A percentile compares a stretch with the other conserved stretches of the same genome.
Conservation (phyloP, 2,797 vertebrate genomes). For the Coregonus suidteri region DNA sequence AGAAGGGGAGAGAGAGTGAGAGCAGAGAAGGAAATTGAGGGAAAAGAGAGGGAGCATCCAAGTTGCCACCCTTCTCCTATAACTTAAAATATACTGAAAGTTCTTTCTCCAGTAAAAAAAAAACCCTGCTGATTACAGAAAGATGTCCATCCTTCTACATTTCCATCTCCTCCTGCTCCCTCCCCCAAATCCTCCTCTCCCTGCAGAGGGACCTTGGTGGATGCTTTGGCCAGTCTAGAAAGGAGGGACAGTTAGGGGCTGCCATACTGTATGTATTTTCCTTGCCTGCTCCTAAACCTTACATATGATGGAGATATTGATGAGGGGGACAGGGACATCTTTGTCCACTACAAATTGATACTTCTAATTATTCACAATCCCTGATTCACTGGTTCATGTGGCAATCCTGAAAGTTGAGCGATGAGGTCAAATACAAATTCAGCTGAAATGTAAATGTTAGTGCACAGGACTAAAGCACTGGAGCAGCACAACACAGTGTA, state of each 20-base stretch:
- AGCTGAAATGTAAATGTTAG: not conserved
- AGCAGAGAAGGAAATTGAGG: constrained; percentile 48
- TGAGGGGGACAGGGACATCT: not conserved
- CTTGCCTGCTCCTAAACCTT: not conserved
- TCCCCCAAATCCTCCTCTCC: not conserved
- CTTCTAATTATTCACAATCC: not conserved
- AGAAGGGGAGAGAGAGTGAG: constrained; percentile 6
- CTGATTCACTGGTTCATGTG: not conserved
- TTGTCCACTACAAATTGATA: not conserved
- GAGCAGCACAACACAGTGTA: too few species aligned
- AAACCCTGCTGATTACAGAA: constrained; percentile 44
- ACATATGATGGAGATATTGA: not conserved
- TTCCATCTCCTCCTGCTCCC: constrained; percentile 43
- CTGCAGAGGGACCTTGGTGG: not conserved
- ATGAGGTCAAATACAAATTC: not conserved
- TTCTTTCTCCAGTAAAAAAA: constrained; percentile 45
- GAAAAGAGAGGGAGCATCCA: constrained; percentile 29
- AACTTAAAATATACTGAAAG: constrained; percentile 30
- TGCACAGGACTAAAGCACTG: not conserved
- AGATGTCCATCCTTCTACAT: constrained; percentile 67
- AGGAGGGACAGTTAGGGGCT: not conserved
- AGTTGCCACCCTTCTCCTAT: constrained; percentile 43
- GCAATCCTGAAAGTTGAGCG: not conserved
- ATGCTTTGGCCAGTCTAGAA: not conserved
- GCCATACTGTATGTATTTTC: too few species aligned